phyloP scores from a whole-genome alignment of 1,140 invertebrate species.

The Brachionus plicatilis region DNA sequence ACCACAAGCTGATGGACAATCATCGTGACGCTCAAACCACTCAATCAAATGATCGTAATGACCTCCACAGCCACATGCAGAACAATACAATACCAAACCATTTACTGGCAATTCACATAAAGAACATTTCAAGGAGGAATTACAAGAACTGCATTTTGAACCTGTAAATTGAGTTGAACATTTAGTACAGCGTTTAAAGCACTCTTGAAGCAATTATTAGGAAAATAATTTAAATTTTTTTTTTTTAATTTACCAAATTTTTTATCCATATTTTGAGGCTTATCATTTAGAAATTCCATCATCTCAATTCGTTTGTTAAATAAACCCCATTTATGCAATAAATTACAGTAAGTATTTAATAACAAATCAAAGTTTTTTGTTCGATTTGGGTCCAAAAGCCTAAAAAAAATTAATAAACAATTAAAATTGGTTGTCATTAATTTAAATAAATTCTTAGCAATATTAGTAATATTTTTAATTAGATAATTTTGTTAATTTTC shows the following conservation, averaged over 20 bases:
- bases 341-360: background rate
- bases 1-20: conserved; percentile 36
- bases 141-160: background rate
- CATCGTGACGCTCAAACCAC: conserved; percentile 23
- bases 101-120: conserved; percentile 28
- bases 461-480: too few species aligned
- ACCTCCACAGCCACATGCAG: conserved; percentile 24
- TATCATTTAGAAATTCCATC: conserved; percentile 5
- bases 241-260: background rate
- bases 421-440: background rate
- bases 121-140: conserved; percentile 11
- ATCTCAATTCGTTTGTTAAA: conserved; percentile 26
- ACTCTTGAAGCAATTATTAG: background rate
- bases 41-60: conserved; percentile 10
- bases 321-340: conserved; percentile 17
- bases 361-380: conserved; percentile 6
- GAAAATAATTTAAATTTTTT: background rate
- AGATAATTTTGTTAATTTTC: background rate
- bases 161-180: background rate
- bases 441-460: background rate
- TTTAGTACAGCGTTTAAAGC: conserved; percentile 18
- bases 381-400: background rate
- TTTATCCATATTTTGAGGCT: background rate
- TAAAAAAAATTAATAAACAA: background rate
- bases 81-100: conserved; percentile 26